These are phyloP conservation scores for Choreutis nemorana DNA, from an alignment of 2,888 invertebrate species.

Conservation along the genomic window DNA sequence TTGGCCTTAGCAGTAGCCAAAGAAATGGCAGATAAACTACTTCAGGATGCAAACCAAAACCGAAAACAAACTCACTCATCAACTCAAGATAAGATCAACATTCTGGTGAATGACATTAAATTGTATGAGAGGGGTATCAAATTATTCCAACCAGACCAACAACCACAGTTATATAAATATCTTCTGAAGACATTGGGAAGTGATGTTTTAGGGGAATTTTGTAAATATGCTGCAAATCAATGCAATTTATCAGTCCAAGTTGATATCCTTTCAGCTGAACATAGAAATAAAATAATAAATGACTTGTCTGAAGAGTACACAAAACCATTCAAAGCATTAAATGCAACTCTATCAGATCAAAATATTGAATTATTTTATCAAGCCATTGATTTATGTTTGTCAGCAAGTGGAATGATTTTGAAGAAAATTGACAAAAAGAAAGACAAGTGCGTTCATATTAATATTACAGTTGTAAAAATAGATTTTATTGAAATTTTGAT, in stretches of 20 bases:
- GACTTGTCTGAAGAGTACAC: slow-evolving; percentile 75
- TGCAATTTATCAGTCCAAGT: slow-evolving; percentile 69
- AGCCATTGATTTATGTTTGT: slow-evolving; percentile 75
- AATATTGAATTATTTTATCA: slow-evolving; percentile 82
- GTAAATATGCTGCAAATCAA: slow-evolving; percentile 81
- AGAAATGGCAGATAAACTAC: slow-evolving; percentile 75
- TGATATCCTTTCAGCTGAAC: slow-evolving; percentile 70
- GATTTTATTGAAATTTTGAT: not conserved
- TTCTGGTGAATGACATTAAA: slow-evolving; percentile 76
- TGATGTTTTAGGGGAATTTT: slow-evolving; percentile 81
- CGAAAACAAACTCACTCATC: slow-evolving; percentile 82
- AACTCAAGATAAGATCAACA: slow-evolving; percentile 83
- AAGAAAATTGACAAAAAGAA: slow-evolving; percentile 93
- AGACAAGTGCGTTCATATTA: slow-evolving; percentile 57
- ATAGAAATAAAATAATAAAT: slow-evolving; percentile 74
- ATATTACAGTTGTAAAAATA: slow-evolving; percentile 2
- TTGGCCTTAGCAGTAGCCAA: slow-evolving; percentile 73
- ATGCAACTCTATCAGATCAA: slow-evolving; percentile 73
- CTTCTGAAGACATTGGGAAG: slow-evolving; percentile 83
- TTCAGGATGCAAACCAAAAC: slow-evolving; percentile 74
- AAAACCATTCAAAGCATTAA: slow-evolving; percentile 70
- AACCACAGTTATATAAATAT: slow-evolving; percentile 79
- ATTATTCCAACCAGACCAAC: slow-evolving; percentile 67
- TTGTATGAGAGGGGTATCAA: slow-evolving; percentile 83
- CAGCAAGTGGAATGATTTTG: slow-evolving; percentile 78